Evolutionary conservation across 64 coral and sea anemone species (phyloP), one percentile per base, ranked within the genome.

Genomic region (Montipora efflorescens): DNA sequence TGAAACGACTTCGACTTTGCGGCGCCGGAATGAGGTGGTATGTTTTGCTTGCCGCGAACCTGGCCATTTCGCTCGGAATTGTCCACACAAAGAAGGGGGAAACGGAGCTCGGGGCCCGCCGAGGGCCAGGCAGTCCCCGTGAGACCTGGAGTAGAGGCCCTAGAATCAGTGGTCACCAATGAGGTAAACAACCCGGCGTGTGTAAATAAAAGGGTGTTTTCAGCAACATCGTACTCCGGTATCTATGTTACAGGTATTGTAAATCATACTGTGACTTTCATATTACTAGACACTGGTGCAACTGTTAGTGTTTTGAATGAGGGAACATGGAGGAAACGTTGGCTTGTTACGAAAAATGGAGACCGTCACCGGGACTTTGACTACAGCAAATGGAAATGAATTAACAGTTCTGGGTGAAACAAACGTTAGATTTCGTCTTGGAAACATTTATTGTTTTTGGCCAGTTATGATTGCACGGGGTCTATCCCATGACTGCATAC

Each of bases 361-460:
- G 52, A 0, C 52, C 52, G 52, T 57, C 52, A 57, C 57, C 19
- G 83, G 75, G 67, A 87, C n/a, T 15, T 52, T 87, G 48, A 79
- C 83, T 10, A 72, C 76, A 12, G 92, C 92, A 28, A 93, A 81
- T 70, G 83, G 52, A 57, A 57, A 57, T 57, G 52, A 59, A 79
- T 70, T 74, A 48, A 68, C 75, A n/a, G 79, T 79, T 71, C 77
- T 94, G 47, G 77, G 50, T 61, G 92, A 94, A 89, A 76, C 92
- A 75, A 74, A 94, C 75, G 86, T 94, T 43, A 89, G 92, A 89
- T 89, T 94, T 76, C 92, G 86, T 75, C 19, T 94, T 23, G 22
- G 22, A 23, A 23, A 23, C 22, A 23, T 23, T 23, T 23, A 23
- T 23, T 89, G 78, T 89, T 78, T 58, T 48, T 89, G 85, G 87